These are phyloP conservation scores for Orthonychiurus folsomi DNA, from an alignment of 2,888 invertebrate genomes.

Conservation along the genomic window DNA sequence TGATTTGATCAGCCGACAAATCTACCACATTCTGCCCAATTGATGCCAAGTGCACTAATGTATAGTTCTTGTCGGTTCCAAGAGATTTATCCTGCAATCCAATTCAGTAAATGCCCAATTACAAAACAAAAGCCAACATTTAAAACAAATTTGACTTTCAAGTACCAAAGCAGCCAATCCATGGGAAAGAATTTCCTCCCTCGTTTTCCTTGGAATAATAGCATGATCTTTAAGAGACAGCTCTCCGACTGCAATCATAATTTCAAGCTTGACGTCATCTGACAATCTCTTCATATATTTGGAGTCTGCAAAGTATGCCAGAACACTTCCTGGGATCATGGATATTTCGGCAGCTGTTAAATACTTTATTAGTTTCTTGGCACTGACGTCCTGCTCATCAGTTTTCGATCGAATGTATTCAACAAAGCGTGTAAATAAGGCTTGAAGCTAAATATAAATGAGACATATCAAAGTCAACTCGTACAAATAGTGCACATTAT, in stretches of 20 bases:
- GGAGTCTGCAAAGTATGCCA: conserved; percentile 36
- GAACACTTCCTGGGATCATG: conserved; percentile 33
- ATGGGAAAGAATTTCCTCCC: conserved; percentile 36
- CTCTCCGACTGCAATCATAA: conserved; percentile 38
- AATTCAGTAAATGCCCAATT: not conserved
- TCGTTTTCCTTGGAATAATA: conserved; percentile 31
- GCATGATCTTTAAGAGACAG: conserved; percentile 37
- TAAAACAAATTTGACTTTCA: not conserved
- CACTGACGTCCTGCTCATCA: conserved; percentile 32
- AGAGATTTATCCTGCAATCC: conserved; percentile 17
- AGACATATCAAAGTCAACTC: not conserved
- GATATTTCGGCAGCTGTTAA: conserved; percentile 35
- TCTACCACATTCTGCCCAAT: conserved; percentile 33
- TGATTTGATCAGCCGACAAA: conserved; percentile 29
- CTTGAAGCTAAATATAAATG: conserved; percentile 26
- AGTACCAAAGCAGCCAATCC: conserved; percentile 32
- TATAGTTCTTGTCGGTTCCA: conserved; percentile 23
- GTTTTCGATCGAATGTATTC: conserved; percentile 33
- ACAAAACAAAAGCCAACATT: not conserved
- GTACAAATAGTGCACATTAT: not conserved
- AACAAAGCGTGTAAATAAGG: conserved; percentile 29
- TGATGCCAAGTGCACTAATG: conserved; percentile 32
- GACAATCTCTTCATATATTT: conserved; percentile 33
- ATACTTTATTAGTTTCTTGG: conserved; percentile 34
- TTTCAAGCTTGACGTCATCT: conserved; percentile 33